phyloP scores from a whole-genome alignment of 2,797 vertebrate species.

The Molossus molossus region DNA sequence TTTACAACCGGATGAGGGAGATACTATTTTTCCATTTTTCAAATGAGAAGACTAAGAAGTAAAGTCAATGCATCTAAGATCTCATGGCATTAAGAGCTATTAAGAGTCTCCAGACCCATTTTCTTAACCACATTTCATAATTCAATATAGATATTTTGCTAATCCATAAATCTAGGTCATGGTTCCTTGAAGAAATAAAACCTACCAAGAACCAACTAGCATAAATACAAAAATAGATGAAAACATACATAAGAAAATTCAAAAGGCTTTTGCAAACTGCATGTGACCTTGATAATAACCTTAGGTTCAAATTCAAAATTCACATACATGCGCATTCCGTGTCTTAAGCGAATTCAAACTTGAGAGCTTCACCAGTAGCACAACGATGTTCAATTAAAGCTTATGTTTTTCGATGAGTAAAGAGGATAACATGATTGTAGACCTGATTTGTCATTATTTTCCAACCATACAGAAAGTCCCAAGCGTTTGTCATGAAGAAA shows the following conservation, averaged over 20 bases:
- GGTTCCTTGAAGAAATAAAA: background rate
- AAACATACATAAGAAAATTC: constrained; percentile 11
- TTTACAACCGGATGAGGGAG: background rate
- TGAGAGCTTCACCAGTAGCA: background rate
- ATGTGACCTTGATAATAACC: constrained; percentile 20
- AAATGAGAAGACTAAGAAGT: background rate
- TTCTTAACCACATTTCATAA: background rate
- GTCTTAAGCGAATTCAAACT: constrained; percentile 2
- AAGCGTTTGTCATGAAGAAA: constrained; percentile 28
- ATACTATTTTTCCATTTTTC: background rate
- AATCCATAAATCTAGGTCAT: background rate
- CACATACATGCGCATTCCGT: background rate
- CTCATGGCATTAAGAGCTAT: background rate
- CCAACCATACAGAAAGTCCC: background rate
- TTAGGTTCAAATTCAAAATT: constrained; percentile 16
- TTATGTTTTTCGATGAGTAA: constrained; percentile 34
- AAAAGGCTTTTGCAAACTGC: constrained; percentile 11
- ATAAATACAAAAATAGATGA: background rate
- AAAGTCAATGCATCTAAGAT: background rate
- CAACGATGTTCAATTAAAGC: background rate
- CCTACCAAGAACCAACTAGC: background rate
- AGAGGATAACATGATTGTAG: constrained; percentile 19
- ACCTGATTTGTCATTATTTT: constrained; percentile 52
- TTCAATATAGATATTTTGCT: background rate
- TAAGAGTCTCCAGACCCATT: background rate